These are phyloP conservation scores for Pangasius sanitwongsei DNA, from an alignment of 2,797 vertebrate genomes.

Conservation along the genomic window DNA sequence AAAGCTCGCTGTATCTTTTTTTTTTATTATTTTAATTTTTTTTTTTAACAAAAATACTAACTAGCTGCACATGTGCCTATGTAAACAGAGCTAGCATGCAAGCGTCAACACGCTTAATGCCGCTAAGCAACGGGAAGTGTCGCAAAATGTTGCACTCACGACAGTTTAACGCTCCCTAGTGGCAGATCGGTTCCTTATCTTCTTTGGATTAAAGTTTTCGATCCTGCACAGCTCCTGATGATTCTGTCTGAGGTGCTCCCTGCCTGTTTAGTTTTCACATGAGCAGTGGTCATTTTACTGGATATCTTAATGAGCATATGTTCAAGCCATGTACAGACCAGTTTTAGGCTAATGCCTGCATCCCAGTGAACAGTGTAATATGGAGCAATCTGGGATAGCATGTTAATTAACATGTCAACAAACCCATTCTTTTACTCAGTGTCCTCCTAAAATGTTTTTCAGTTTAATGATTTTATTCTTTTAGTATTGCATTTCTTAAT, in stretches of 20 bases:
- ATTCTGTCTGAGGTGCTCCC: not conserved
- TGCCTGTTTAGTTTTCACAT: not conserved
- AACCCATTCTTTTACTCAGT: not conserved
- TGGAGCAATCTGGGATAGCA: not conserved
- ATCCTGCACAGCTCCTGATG: not conserved
- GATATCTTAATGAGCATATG: not conserved
- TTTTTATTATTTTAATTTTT: not conserved
- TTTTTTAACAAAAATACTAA: not conserved
- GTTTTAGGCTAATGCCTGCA: not conserved
- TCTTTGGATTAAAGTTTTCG: not conserved
- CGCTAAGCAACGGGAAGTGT: constrained; percentile 28
- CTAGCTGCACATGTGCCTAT: not conserved
- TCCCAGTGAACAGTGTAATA: not conserved
- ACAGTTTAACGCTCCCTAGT: not conserved
- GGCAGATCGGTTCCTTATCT: not conserved
- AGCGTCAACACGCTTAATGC: constrained; percentile 37
- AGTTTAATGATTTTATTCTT: not conserved
- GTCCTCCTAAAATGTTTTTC: not conserved
- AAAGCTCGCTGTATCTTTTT: not conserved
- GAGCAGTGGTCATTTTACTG: not conserved
- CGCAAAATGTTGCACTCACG: constrained; percentile 15
- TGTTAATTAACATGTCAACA: not conserved
- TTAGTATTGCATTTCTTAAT: no score
- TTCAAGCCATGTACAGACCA: not conserved
- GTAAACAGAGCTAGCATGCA: constrained; percentile 14